These are phyloP conservation scores for Mechanitis messenoides DNA, from an alignment of 2,888 invertebrate genomes.

Conservation along the genomic window DNA sequence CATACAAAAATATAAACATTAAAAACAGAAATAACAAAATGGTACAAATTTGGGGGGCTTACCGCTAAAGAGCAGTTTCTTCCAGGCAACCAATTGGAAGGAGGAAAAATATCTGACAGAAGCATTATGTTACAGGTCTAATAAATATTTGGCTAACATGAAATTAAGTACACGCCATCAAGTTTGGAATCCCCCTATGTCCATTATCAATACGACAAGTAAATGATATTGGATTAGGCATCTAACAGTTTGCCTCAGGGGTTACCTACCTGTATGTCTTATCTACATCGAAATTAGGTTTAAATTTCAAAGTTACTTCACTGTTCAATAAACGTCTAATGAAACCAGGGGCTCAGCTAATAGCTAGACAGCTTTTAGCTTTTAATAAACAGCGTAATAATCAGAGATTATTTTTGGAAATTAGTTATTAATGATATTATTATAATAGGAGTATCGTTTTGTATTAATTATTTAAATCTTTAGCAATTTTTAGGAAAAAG, in stretches of 20 bases:
- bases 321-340: not conserved
- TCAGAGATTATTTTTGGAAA: not conserved
- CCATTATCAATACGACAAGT: constrained; percentile 31
- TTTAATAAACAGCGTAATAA: not conserved
- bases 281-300: constrained; percentile 3
- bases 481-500: not conserved
- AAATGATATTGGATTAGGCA: constrained; percentile 29
- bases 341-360: not conserved
- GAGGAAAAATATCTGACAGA: too few relatives aligned
- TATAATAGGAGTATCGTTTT: not conserved
- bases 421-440: not conserved
- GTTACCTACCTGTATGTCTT: not conserved
- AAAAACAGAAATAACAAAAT: too few relatives aligned
- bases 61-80: too few relatives aligned
- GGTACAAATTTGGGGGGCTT: too few relatives aligned
- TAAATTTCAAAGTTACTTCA: not conserved
- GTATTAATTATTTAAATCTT: not conserved
- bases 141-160: too few relatives aligned
- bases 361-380: not conserved
- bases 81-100: too few relatives aligned
- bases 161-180: constrained; percentile 22
- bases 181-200: constrained; percentile 33
- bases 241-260: constrained; percentile 8
- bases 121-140: too few relatives aligned
- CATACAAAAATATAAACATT: too few relatives aligned